Base-by-base conservation (phyloP, 2,797 vertebrate genomes). In the Spondyliosoma cantharus region DNA sequence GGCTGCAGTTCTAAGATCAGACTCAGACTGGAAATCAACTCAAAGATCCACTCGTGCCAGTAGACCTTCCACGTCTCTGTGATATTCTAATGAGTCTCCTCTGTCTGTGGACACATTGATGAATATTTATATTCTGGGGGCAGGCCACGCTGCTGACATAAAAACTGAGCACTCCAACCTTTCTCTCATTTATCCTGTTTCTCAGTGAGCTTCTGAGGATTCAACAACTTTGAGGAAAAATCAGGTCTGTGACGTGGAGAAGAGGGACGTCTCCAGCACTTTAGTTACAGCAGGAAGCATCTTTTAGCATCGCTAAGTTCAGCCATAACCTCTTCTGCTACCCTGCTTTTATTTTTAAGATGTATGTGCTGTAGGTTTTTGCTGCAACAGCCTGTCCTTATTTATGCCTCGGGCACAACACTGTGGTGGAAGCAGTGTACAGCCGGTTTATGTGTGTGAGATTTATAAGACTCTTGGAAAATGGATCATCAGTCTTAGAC, bases 31-130 rank as follows among this genome's bases (percentile, higher is more conserved):
- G 37, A 80, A 85, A 84, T 57, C 22, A 63, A n/a, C 61, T 74
- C 52, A 69, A 62, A 78, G 19, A 77, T 56, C 52, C 45, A 70
- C 57, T 69, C 76, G 65, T 70, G 53, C 45, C 80, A 68, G 54
- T 46, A 63, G 37, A 74, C 45, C 71, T 49, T 71, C 20, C 17
- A 60, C 6, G 14, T 77, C 7, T 76, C 64, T 79, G 43, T 69
- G 57, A 78, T 84, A 70, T 80, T 83, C 54, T 83, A 83, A 87
- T 88, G 66, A 88, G 48, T 73, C 77, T 77, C 56, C 15, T 74
- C 59, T 65, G 61, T 83, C 68, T 88, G 53, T 76, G 54, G 77
- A 81, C 63, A 54, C 22, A 46, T 3, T 81, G 19, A 87, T 89
- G 57, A 86, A 90, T 88, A 91, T 86, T 78, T 71, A 74, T 78